Evolutionary conservation across 1,140 invertebrate species (phyloP), one percentile per base, ranked within the genome.

Genomic region (Diabrotica virgifera): DNA sequence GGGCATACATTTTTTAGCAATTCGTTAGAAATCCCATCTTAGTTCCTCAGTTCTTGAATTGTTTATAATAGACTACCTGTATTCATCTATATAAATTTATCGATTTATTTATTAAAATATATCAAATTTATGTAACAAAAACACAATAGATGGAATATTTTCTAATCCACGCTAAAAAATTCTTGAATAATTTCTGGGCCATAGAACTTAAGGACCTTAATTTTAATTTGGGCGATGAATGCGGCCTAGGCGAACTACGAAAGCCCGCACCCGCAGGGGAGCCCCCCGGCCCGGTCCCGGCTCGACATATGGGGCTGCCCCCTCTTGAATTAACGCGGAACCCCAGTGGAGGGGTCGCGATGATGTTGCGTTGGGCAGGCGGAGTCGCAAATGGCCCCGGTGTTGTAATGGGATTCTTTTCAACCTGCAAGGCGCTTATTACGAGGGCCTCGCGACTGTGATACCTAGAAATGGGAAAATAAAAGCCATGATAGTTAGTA

Each of bases 401-500:
- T 57, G 91, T 93, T 53, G 89, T 90, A 65, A 95, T 87, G 64
- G 93, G 93, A 85, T 95, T 90, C 80, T 95, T 95, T 79, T 95
- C 93, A 60, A 95, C 92, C 85, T 96, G 92, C 57, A 96, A 84
- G 36, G 94, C 93, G 79, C 92, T 95, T 80, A 96, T 91, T 38
- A 96, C 94, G 71, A 96, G 89, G 67, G 93, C 93, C 82, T 95
- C 92, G 66, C 94, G 87, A 80, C 94, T 94, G 81, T 96, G 92
- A 81, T 94, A 94, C 83, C 92, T 93, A 70, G 50, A 75, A 71
- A 72, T 69, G 59, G 40, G 40, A 46, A 46, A 59, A 55, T 55
- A 60, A 66, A 63, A 70, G 59, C 69, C 14, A 66, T 62, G 64
- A 63, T 60, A 46, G 8, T 46, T 46, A 46, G 40, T 10, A 46